Percentiles rank a stretch among this genome's conserved stretches.
Evolutionary conservation across 1,140 invertebrate species (phyloP).

Genomic region (Drosophila fuyamai): DNA sequence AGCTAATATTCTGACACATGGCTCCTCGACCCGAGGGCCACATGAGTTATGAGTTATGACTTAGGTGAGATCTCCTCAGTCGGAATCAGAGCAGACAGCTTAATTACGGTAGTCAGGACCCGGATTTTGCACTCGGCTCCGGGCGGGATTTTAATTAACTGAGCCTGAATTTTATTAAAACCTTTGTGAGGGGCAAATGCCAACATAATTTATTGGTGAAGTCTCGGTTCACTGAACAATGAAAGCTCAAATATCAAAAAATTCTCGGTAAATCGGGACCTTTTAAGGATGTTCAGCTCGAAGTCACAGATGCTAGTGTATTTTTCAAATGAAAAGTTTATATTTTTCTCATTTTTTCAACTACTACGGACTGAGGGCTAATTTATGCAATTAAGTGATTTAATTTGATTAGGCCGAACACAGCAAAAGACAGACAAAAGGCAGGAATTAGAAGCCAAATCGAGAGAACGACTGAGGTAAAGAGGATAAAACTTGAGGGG

Average conservation of each 20-base stretch:
- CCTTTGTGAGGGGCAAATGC: background rate
- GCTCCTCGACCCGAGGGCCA: constrained; percentile 32
- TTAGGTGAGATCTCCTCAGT: constrained; percentile 45
- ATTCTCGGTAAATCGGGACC: constrained; percentile 14
- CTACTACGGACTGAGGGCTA: constrained; percentile 7
- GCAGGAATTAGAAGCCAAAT: constrained; percentile 10
- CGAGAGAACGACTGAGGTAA: background rate
- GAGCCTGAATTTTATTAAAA: constrained; percentile 28
- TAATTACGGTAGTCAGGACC: constrained; percentile 32
- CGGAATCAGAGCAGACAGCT: constrained; percentile 39
- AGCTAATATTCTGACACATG: constrained; percentile 61
- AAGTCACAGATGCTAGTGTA: background rate
- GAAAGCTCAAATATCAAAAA: constrained; percentile 5
- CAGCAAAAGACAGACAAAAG: constrained; percentile 26
- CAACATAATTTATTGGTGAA: constrained; percentile 34
- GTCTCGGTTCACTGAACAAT: constrained; percentile 19
- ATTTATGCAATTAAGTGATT: constrained; percentile 51
- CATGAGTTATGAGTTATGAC: constrained; percentile 42
- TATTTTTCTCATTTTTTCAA: background rate
- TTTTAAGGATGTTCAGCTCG: constrained; percentile 12
- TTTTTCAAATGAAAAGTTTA: constrained; percentile 24
- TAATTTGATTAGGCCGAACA: constrained; percentile 58
- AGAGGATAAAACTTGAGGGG: background rate
- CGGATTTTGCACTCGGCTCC: constrained; percentile 16
- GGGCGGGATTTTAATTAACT: constrained; percentile 45